phyloP scores from a whole-genome alignment of 2,888 invertebrate genomes.

The Lissonota sp. region DNA sequence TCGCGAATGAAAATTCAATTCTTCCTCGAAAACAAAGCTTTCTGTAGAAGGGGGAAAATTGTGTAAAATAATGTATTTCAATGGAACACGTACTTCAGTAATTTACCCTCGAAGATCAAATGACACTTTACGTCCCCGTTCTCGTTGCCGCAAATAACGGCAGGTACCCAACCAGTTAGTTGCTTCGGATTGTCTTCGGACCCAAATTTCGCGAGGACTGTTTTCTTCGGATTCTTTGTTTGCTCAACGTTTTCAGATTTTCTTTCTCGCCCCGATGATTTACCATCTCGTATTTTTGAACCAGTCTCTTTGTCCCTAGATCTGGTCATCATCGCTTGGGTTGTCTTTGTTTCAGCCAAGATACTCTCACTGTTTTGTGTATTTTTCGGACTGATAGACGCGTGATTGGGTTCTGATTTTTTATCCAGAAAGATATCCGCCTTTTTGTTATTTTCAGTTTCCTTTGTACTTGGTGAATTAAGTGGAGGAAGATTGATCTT shows the following conservation, averaged over 20 bases:
- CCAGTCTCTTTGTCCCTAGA: constrained; percentile 22
- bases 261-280: constrained; percentile 8
- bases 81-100: constrained; percentile 74
- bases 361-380: constrained; percentile 2
- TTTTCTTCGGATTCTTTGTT: not conserved
- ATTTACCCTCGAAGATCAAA: constrained; percentile 77
- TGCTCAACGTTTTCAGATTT: constrained; percentile 5
- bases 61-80: too few species aligned
- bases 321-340: not conserved
- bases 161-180: constrained; percentile 76
- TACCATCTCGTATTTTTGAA: constrained; percentile 2
- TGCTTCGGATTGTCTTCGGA: constrained; percentile 72
- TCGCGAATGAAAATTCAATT: not conserved
- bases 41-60: too few species aligned
- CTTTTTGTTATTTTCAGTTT: constrained; percentile 38
- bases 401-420: not conserved
- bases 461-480: not conserved
- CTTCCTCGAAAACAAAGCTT: not conserved
- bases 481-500: constrained; percentile 23
- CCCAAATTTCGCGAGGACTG: constrained; percentile 62
- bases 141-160: constrained; percentile 65
- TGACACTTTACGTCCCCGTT: constrained; percentile 53
- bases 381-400: constrained; percentile 3
- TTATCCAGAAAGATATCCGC: not conserved
- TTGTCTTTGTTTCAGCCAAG: not conserved